phyloP scores from a whole-genome alignment of 2,797 vertebrate genomes.

The Scleropages formosus region DNA sequence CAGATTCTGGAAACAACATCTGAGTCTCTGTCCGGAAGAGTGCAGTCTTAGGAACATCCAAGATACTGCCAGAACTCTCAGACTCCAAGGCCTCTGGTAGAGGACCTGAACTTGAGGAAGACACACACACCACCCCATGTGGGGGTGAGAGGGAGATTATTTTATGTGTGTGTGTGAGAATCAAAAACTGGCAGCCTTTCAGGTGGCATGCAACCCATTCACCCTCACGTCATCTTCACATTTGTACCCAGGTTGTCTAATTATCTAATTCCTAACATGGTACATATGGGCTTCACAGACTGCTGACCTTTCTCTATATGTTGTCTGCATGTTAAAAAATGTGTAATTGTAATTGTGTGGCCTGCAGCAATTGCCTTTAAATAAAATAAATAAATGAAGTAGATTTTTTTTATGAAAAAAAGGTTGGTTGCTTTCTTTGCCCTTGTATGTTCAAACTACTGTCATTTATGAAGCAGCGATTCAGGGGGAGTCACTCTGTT shows the following conservation, averaged over 20 bases:
- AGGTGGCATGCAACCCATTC: not conserved
- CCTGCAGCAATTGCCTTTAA: not conserved
- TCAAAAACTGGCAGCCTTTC: not conserved
- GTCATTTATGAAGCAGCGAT: not conserved
- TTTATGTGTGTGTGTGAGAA: too few relatives aligned
- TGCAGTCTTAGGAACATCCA: too few relatives aligned
- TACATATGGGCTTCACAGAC: not conserved
- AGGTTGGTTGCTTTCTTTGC: not conserved
- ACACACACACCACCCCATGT: too few relatives aligned
- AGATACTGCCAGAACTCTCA: too few relatives aligned
- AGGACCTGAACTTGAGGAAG: too few relatives aligned
- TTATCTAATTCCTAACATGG: not conserved
- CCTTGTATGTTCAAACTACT: not conserved
- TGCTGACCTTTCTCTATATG: not conserved
- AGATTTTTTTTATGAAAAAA: not conserved
- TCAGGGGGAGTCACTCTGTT: not conserved
- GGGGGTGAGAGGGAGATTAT: too few relatives aligned
- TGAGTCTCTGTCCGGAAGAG: too few relatives aligned
- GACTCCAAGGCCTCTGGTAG: too few relatives aligned
- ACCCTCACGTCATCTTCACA: not conserved
- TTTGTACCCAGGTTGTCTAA: not conserved
- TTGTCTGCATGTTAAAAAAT: not conserved
- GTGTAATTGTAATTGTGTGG: not conserved
- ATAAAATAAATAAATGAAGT: not conserved
- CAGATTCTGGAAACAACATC: too few relatives aligned